Evolutionary conservation across 1,140 invertebrate species (phyloP).

Genomic region (Mya arenaria): DNA sequence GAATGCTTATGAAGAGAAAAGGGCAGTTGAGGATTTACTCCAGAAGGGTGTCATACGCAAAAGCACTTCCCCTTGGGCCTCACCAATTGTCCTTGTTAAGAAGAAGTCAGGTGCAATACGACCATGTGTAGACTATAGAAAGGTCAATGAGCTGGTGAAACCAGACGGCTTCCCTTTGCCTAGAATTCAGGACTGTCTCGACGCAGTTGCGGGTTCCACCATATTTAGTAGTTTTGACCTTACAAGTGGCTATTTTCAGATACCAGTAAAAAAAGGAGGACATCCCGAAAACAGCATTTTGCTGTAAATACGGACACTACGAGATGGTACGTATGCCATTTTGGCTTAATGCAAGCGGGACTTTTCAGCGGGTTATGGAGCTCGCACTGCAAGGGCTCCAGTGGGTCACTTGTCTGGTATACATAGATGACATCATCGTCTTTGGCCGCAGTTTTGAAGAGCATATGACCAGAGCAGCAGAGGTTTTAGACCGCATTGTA

Average conservation of each 20-base stretch:
- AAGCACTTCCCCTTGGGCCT: constrained; percentile 10
- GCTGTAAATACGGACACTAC: background rate
- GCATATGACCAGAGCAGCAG: too few relatives aligned
- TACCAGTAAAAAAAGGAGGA: constrained; percentile 29
- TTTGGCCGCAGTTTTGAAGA: too few relatives aligned
- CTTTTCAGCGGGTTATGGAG: background rate
- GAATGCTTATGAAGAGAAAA: background rate
- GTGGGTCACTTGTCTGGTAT: constrained; percentile 18
- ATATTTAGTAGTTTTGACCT: constrained; percentile 15
- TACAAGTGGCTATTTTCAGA: constrained; percentile 5
- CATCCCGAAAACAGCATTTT: constrained; percentile 26
- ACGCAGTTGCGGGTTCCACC: constrained; percentile 12
- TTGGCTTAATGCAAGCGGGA: background rate
- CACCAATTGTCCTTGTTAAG: too few relatives aligned
- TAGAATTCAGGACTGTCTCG: constrained; percentile 18
- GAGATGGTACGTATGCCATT: background rate
- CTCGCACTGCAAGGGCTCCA: constrained; percentile 20
- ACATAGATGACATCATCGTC: constrained; percentile 58
- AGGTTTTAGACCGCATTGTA: too few relatives aligned
- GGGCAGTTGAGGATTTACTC: background rate
- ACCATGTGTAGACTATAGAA: constrained; percentile 20
- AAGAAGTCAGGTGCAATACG: constrained; percentile 9
- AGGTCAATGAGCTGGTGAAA: background rate
- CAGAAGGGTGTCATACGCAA: background rate
- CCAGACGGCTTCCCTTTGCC: constrained; percentile 2